phyloP scores from a whole-genome alignment of 2,113 vertebrate genomes.

The Isichthys henryi region DNA sequence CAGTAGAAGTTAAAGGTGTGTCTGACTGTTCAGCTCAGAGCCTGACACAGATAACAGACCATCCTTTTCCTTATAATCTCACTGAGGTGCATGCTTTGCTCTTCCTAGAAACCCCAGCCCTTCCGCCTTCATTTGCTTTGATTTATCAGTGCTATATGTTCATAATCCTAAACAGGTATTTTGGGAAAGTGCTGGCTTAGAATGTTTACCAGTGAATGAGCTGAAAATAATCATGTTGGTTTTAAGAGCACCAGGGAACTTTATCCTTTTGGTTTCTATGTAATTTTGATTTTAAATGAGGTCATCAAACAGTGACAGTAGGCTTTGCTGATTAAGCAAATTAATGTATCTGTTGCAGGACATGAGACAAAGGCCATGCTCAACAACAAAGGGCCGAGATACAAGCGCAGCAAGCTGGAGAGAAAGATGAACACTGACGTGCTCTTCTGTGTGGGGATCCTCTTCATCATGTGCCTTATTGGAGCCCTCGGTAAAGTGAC shows the following conservation, averaged over 20 bases:
- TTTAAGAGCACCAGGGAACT: background rate
- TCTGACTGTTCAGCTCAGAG: background rate
- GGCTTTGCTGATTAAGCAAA: background rate
- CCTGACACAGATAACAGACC: background rate
- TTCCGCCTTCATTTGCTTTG: background rate
- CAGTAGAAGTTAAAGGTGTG: background rate
- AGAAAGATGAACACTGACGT: conserved; percentile 75
- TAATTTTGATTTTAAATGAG: background rate
- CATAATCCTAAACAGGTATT: background rate
- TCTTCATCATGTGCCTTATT: conserved; percentile 80
- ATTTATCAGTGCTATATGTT: background rate
- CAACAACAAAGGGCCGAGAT: conserved; percentile 78
- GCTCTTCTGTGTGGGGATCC: conserved; percentile 75
- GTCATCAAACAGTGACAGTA: background rate
- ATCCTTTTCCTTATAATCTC: background rate
- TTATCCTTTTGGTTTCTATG: background rate
- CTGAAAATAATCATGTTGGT: background rate
- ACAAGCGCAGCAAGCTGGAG: conserved; percentile 91
- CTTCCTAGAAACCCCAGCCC: background rate
- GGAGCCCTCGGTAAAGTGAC: conserved; percentile 73
- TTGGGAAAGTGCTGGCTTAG: background rate
- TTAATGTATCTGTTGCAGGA: conserved; percentile 57
- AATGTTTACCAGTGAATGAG: background rate
- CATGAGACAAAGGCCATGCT: conserved; percentile 94
- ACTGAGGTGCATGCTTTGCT: background rate